Conservation (phyloP, 2,797 vertebrate species). For the Acanthiza pusilla region DNA sequence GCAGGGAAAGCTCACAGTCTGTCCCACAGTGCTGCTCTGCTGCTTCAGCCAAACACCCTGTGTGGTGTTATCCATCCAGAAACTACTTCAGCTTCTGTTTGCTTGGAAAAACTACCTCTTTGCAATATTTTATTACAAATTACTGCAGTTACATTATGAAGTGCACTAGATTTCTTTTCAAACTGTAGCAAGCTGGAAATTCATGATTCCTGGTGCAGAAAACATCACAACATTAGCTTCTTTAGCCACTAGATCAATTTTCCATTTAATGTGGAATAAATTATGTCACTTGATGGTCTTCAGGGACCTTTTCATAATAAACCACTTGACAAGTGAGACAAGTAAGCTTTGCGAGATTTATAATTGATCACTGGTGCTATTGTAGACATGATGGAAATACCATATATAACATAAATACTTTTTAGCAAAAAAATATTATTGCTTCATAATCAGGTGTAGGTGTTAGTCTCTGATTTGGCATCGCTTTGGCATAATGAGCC, state of each 20-base stretch:
- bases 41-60: background rate
- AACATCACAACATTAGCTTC: background rate
- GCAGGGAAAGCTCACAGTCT: background rate
- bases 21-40: background rate
- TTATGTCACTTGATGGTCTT: constrained; percentile 11
- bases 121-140: background rate
- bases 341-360: background rate
- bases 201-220: background rate
- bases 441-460: constrained; percentile 41
- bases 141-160: background rate
- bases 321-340: constrained; percentile 2
- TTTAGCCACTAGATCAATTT: constrained; percentile 39
- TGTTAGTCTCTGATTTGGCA: constrained; percentile 47
- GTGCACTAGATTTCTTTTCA: background rate
- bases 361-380: constrained; percentile 34
- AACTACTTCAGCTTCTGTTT: background rate
- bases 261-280: constrained; percentile 37
- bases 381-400: constrained; percentile 47
- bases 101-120: background rate
- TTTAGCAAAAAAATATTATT: constrained; percentile 34
- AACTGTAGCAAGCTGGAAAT: background rate
- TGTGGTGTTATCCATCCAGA: background rate
- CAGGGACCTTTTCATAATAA: constrained; percentile 7
- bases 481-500: constrained; percentile 40
- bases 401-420: constrained; percentile 17